Evolutionary conservation across 1,140 invertebrate species (phyloP).

Genomic region (Octopus bimaculoides): DNA sequence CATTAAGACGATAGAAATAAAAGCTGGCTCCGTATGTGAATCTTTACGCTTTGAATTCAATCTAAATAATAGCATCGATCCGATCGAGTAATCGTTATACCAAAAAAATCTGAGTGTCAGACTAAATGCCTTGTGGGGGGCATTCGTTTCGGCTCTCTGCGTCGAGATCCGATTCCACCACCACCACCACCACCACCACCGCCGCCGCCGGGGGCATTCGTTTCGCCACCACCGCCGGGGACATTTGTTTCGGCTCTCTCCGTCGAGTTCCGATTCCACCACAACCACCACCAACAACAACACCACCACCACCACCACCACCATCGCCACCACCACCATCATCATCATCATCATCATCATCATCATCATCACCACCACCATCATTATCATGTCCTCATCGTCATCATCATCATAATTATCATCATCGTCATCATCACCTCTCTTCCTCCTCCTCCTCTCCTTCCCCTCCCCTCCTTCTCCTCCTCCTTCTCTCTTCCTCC

Average conservation of each 20-base stretch:
- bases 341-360: constrained; percentile 3
- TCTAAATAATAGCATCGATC: no score
- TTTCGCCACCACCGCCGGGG: neutral
- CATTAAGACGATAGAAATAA: no score
- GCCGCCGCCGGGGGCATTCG: no score
- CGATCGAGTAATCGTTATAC: no score
- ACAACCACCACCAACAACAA: neutral
- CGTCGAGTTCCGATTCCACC: no score
- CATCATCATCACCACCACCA: neutral
- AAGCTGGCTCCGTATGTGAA: no score
- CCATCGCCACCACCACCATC: neutral
- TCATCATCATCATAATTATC: neutral
- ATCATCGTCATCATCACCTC: neutral
- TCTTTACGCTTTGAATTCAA: no score
- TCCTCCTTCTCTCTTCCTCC: neutral
- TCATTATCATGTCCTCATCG: neutral
- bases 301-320: neutral
- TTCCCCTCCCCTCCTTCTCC: neutral
- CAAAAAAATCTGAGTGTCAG: no score
- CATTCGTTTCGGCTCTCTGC: no score
- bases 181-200: neutral
- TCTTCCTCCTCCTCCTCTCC: neutral
- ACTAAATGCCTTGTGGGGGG: no score
- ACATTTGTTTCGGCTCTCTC: no score
- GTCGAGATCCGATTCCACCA: neutral